These are phyloP conservation scores for Peromyscus eremicus DNA, from an alignment of 2,797 vertebrate genomes.

Conservation along the genomic window DNA sequence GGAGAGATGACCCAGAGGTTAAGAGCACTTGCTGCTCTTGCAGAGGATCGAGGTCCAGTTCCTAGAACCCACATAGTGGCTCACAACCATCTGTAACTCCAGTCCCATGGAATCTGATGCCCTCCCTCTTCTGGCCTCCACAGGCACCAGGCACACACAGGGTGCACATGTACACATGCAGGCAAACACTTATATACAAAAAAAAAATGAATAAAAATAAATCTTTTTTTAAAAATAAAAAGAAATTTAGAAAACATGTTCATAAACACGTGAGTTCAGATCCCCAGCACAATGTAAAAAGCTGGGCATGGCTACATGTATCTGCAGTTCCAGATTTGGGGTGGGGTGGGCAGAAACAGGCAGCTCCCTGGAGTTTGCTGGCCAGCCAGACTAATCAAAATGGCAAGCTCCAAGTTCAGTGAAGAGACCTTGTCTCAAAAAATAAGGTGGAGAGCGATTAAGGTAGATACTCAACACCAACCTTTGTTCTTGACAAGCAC, in stretches of 20 bases:
- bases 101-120: not conserved
- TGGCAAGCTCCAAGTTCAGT: not conserved
- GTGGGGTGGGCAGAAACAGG: not conserved
- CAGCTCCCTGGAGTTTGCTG: not conserved
- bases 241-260: not conserved
- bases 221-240: not conserved
- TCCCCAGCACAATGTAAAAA: not conserved
- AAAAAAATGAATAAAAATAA: not conserved
- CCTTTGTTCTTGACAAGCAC: not conserved
- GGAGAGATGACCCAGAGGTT: not conserved
- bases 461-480: not conserved
- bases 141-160: not conserved
- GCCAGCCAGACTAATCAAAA: not conserved
- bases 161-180: not conserved
- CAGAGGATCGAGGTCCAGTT: not conserved
- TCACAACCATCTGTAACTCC: not conserved
- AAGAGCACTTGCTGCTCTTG: not conserved
- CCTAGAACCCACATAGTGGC: not conserved
- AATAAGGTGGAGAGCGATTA: not conserved
- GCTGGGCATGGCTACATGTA: not conserved
- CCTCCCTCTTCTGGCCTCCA: not conserved
- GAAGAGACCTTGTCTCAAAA: not conserved
- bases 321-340: not conserved
- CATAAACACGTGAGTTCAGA: not conserved
- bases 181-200: not conserved